phyloP scores from a whole-genome alignment of 2,888 invertebrate species.

The Erebia epiphron region DNA sequence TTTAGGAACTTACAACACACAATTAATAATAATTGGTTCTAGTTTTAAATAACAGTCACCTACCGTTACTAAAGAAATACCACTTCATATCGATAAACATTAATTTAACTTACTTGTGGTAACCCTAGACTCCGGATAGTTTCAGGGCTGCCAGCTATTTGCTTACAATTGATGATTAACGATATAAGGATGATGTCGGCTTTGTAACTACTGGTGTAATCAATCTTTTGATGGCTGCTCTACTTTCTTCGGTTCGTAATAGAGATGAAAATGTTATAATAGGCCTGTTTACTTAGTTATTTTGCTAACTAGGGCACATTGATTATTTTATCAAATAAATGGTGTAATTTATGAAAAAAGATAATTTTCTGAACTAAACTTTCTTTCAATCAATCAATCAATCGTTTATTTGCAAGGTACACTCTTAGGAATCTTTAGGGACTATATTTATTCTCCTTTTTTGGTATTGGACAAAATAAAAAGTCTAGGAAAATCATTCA shows the following conservation, averaged over 20 bases:
- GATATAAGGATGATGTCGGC: slow-evolving; percentile 25
- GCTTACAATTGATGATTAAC: slow-evolving; percentile 26
- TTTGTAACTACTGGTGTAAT: slow-evolving; percentile 16
- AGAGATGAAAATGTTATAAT: slow-evolving; percentile 5
- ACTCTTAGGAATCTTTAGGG: too few relatives aligned
- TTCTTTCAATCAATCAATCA: too few relatives aligned
- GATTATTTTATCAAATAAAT: not conserved
- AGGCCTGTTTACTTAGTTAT: not conserved
- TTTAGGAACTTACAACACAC: not conserved
- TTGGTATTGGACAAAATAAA: too few relatives aligned
- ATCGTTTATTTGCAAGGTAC: too few relatives aligned
- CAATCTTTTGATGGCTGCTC: slow-evolving; percentile 15
- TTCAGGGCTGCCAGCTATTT: slow-evolving; percentile 20
- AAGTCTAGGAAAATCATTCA: too few relatives aligned
- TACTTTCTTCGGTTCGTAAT: slow-evolving; percentile 9
- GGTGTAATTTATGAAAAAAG: not conserved
- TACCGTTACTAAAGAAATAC: too few relatives aligned
- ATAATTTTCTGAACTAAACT: too few relatives aligned
- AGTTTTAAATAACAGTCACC: not conserved
- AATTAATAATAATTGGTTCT: not conserved
- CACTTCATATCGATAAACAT: not conserved
- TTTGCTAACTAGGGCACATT: not conserved
- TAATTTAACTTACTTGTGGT: not conserved
- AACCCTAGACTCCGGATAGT: slow-evolving; percentile 25
- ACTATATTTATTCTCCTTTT: too few relatives aligned